A percentile compares a stretch with the other conserved stretches of the same genome.
Evolutionary conservation across 2,888 invertebrate genomes (phyloP).

Genomic region (Lasioglossum pauxillum): DNA sequence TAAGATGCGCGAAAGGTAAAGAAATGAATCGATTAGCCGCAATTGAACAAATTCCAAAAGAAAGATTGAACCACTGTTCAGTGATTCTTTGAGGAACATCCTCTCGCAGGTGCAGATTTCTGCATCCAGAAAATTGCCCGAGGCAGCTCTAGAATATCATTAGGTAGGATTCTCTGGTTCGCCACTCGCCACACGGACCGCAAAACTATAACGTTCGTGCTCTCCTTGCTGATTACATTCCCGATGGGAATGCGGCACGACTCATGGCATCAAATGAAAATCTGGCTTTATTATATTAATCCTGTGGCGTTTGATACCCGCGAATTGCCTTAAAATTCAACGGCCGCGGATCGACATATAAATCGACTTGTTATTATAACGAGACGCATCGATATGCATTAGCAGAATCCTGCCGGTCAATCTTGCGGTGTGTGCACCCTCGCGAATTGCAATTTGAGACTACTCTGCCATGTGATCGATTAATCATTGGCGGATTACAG

Average conservation of each 20-base stretch:
- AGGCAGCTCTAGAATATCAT: background rate
- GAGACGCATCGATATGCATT: conserved; percentile 1
- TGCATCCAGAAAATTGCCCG: background rate
- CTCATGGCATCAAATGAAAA: background rate
- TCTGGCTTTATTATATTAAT: background rate
- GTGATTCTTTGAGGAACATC: background rate
- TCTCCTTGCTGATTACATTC: no score
- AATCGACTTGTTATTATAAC: background rate
- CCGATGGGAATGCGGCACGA: no score
- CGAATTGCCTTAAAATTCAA: background rate
- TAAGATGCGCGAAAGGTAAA: background rate
- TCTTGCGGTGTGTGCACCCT: background rate
- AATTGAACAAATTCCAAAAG: background rate
- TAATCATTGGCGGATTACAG: background rate
- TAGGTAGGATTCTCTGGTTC: no score
- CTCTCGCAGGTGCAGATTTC: background rate
- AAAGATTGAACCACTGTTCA: background rate
- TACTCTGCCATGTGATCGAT: background rate
- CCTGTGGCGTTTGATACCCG: background rate
- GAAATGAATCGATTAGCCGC: no score
- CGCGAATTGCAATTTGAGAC: background rate
- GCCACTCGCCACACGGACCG: no score
- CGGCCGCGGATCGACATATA: background rate
- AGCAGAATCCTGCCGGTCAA: background rate
- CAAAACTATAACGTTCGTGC: no score